phyloP scores from a whole-genome alignment of 1,140 invertebrate genomes.

The Anastrepha ludens region DNA sequence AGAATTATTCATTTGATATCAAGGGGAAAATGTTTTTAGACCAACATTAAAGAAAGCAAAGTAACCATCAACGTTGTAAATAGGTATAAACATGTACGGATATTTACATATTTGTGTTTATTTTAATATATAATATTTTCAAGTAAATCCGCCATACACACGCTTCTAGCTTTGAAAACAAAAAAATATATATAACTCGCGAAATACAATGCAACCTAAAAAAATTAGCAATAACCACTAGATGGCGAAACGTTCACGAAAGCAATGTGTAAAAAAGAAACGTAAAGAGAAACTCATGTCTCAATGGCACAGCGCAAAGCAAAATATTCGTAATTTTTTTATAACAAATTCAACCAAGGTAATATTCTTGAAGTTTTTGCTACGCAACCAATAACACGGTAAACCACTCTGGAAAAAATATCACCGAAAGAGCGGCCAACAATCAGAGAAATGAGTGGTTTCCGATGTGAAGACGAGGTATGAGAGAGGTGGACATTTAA shows the following conservation, averaged over 20 bases:
- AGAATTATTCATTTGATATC: no score
- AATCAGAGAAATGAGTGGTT: no score
- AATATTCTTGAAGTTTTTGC: background rate
- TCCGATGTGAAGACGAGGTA: no score
- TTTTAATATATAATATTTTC: background rate
- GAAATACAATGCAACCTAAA: constrained; percentile 19
- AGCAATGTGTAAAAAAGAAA: constrained; percentile 20
- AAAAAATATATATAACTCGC: constrained; percentile 10
- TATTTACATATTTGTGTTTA: background rate
- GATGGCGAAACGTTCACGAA: constrained; percentile 23
- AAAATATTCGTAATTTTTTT: constrained; percentile 15
- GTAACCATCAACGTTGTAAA: background rate
- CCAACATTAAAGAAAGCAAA: background rate
- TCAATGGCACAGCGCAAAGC: constrained; percentile 27
- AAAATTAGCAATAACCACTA: constrained; percentile 19
- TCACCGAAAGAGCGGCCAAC: no score
- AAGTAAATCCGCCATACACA: background rate
- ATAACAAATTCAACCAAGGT: background rate
- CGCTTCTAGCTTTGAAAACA: constrained; percentile 16
- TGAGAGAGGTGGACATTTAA: no score
- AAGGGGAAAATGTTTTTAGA: no score
- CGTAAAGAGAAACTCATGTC: constrained; percentile 34
- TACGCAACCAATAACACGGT: no score
- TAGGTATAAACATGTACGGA: background rate
- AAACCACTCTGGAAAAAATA: no score